These are phyloP conservation scores for Silurus lanzhouensis DNA, from an alignment of 2,797 vertebrate species.

Conservation along the genomic window DNA sequence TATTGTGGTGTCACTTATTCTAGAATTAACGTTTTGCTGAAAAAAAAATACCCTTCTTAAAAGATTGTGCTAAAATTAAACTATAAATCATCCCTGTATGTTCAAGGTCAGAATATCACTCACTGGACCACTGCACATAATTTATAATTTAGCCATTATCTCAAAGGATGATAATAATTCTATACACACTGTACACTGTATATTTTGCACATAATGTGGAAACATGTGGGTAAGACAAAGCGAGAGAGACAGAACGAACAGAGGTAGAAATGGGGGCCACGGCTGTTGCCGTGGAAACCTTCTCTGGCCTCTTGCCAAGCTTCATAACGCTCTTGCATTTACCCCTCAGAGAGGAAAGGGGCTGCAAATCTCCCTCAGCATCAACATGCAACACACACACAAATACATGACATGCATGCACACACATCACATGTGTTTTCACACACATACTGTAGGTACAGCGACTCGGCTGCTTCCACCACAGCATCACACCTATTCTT, in stretches of 20 bases:
- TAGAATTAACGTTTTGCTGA: not conserved
- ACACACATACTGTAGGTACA: constrained; percentile 4
- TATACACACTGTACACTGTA: not conserved
- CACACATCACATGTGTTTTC: not conserved
- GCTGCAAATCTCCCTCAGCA: constrained; percentile 42
- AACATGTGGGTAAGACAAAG: constrained; percentile 22
- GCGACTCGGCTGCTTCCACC: not conserved
- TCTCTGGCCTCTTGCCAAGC: constrained; percentile 73
- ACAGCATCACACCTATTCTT: constrained; percentile 26
- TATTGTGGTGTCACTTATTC: not conserved
- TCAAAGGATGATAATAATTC: not conserved
- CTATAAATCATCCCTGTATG: not conserved
- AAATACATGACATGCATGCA: constrained; percentile 18
- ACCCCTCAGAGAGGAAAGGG: constrained; percentile 58
- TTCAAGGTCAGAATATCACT: not conserved
- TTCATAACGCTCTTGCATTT: constrained; percentile 78
- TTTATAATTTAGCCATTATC: not conserved
- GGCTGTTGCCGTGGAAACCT: constrained; percentile 76
- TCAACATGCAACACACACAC: constrained; percentile 50
- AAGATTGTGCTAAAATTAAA: not conserved
- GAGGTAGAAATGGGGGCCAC: constrained; percentile 26
- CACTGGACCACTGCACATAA: not conserved
- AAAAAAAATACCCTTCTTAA: not conserved
- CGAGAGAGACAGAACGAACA: constrained; percentile 17
- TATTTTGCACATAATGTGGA: constrained; percentile 12